A percentile compares a stretch with the other conserved stretches of the same genome.
phyloP scores from a whole-genome alignment of 2,797 vertebrate genomes.

The Alosa sapidissima region DNA sequence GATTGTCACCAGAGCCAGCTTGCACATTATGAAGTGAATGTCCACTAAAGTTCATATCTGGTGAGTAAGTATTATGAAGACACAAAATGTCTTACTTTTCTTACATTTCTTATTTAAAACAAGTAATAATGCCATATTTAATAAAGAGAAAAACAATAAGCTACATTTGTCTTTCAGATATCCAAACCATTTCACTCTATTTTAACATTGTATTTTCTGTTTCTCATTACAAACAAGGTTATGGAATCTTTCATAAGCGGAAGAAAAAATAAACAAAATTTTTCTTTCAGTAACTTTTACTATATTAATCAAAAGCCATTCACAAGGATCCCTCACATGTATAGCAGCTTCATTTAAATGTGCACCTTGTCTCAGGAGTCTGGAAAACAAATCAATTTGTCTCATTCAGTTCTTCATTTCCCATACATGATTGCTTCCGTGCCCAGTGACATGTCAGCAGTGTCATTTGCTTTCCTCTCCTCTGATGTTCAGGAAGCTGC shows the following conservation, averaged over 20 bases:
- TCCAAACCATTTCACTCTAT: background rate
- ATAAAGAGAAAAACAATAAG: background rate
- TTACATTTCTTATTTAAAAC: too few relatives aligned
- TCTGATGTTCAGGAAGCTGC: background rate
- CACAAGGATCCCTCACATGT: background rate
- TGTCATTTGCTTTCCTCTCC: background rate
- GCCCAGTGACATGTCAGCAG: background rate
- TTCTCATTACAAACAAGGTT: background rate
- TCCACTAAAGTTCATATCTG: background rate
- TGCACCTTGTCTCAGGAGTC: background rate
- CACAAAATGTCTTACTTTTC: too few relatives aligned
- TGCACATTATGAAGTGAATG: background rate
- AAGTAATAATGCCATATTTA: too few relatives aligned
- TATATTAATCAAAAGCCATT: background rate
- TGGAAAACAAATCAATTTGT: conserved; percentile 50
- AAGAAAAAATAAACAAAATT: background rate
- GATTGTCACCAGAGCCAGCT: background rate
- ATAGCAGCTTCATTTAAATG: background rate
- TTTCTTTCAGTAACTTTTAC: background rate
- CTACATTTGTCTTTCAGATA: background rate
- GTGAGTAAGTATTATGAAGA: too few relatives aligned
- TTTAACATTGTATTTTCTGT: background rate
- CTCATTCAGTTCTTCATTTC: conserved; percentile 48
- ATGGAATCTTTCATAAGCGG: background rate
- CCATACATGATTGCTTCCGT: background rate